phyloP scores from a whole-genome alignment of 1,140 invertebrate genomes.

The Calephelis nemesis region DNA sequence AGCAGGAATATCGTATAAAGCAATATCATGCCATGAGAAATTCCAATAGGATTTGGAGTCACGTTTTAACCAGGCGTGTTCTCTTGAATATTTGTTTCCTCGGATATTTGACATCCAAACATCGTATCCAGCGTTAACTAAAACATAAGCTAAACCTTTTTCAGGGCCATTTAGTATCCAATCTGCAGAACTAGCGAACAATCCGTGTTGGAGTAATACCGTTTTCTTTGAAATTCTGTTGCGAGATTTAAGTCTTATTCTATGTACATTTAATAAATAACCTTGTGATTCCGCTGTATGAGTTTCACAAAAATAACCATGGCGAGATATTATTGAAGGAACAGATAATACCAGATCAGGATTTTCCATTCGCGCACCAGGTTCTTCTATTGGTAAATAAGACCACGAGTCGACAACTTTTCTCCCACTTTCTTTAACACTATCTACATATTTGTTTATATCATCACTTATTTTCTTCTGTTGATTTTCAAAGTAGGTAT shows the following conservation, averaged over 20 bases:
- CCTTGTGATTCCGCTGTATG: conserved; percentile 85
- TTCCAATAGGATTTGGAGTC: conserved; percentile 82
- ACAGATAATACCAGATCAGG: conserved; percentile 64
- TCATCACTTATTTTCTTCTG: conserved; percentile 43
- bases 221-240: conserved; percentile 46
- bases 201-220: conserved; percentile 87
- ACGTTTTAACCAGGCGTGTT: conserved; percentile 72
- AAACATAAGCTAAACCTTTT: conserved; percentile 81
- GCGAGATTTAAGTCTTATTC: conserved; percentile 80
- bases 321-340: conserved; percentile 80
- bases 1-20: conserved; percentile 85
- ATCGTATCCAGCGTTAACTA: conserved; percentile 83
- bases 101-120: conserved; percentile 85
- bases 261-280: conserved; percentile 85
- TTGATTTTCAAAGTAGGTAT: conserved; percentile 49
- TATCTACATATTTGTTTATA: conserved; percentile 48
- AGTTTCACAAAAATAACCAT: conserved; percentile 85
- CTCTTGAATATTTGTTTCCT: conserved; percentile 82
- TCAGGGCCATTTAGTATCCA: conserved; percentile 86
- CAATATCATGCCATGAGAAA: conserved; percentile 86
- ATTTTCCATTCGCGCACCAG: conserved; percentile 38
- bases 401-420: conserved; percentile 48
- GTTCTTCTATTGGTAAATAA: conserved; percentile 44
- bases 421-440: conserved; percentile 47
- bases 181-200: conserved; percentile 86